phyloP scores from a whole-genome alignment of 2,888 invertebrate genomes.

The Octodonta nipae region DNA sequence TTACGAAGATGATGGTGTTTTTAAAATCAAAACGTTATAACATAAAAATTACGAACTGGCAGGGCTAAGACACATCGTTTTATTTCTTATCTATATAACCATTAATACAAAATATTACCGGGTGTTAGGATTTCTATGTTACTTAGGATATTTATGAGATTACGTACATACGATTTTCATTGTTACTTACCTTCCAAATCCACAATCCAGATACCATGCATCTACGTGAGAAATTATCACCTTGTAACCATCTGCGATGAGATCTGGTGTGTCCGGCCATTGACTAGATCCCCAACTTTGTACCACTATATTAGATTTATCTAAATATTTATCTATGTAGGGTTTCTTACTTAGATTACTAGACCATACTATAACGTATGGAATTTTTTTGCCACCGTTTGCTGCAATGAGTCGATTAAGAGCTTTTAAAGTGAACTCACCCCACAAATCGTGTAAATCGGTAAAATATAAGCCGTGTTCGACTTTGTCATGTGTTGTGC shows the following conservation, averaged over 20 bases:
- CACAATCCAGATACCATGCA: conserved; percentile 80
- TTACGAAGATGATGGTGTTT: no score
- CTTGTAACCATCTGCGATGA: conserved; percentile 63
- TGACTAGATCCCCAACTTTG: conserved; percentile 73
- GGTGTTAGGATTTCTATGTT: no score
- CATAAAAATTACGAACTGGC: no score
- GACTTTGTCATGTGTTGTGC: conserved; percentile 35
- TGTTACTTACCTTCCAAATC: conserved; percentile 47
- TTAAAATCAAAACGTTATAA: no score
- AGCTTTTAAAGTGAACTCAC: conserved; percentile 58
- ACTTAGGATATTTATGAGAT: no score
- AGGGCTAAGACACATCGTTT: no score
- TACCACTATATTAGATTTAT: conserved; percentile 45
- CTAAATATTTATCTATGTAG: conserved; percentile 41
- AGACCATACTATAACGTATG: conserved; percentile 59
- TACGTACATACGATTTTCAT: no score
- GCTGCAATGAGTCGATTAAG: conserved; percentile 46
- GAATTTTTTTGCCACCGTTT: conserved; percentile 42
- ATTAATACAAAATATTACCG: no score
- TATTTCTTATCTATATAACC: no score
- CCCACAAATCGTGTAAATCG: conserved; percentile 65
- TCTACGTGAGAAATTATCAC: conserved; percentile 74
- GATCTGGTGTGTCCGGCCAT: conserved; percentile 66
- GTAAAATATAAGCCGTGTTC: no score
- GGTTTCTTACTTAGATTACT: conserved; percentile 62